These are phyloP conservation scores for Neria commutata DNA, from an alignment of 2,888 invertebrate genomes.

Conservation along the genomic window DNA sequence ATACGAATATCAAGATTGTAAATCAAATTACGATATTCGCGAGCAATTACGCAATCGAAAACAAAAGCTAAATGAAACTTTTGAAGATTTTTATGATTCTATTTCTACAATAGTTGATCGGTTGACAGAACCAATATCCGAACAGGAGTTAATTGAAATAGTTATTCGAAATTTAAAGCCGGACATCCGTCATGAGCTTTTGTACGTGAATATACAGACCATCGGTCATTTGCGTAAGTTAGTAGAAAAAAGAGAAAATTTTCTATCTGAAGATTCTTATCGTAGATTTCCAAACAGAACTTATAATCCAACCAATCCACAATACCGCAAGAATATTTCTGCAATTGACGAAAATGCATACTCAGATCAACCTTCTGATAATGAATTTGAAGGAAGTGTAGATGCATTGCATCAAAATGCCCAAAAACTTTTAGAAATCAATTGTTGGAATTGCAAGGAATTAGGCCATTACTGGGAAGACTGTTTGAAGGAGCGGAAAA, in stretches of 20 bases:
- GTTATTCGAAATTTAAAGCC: background rate
- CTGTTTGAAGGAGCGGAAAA: slow-evolving; percentile 4
- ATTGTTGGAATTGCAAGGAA: slow-evolving; percentile 1
- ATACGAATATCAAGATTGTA: slow-evolving; percentile 17
- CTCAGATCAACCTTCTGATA: background rate
- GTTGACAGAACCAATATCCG: background rate
- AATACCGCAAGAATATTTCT: background rate
- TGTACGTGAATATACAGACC: background rate
- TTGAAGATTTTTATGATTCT: background rate
- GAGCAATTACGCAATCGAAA: slow-evolving; percentile 20
- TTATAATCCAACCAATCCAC: too few species aligned
- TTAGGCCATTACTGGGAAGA: slow-evolving; percentile 11
- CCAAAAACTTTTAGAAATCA: too few species aligned
- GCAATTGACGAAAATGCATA: background rate
- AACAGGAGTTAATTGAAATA: background rate
- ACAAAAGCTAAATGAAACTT: slow-evolving; percentile 9
- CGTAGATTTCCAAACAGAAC: background rate
- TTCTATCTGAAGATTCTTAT: slow-evolving; percentile 11
- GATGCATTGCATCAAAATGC: background rate
- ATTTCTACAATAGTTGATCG: background rate
- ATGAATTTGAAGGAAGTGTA: background rate
- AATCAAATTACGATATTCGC: slow-evolving; percentile 12
- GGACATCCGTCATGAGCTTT: background rate
- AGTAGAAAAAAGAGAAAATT: background rate
- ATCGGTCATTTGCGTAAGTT: background rate